Conservation (phyloP, 2,888 invertebrate species). For the Reticulitermes lucifugus region DNA sequence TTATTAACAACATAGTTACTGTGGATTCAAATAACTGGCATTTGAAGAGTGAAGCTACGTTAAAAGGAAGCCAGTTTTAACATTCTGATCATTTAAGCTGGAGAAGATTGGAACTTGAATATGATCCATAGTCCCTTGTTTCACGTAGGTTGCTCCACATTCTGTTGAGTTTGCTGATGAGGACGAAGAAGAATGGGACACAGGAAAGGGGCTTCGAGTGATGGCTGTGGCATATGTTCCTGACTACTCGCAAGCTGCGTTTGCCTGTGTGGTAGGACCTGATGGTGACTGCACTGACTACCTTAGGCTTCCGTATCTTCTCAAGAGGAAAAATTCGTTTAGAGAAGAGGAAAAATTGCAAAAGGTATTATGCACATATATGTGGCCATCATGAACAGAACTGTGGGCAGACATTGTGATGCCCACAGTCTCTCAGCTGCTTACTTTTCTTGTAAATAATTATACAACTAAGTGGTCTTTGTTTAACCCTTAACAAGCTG, state of each 20-base stretch:
- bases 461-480: no score
- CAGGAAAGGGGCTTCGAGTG: conserved; percentile 83
- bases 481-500: no score
- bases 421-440: no score
- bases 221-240: conserved; percentile 91
- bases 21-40: no score
- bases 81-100: background rate
- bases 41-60: no score
- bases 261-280: conserved; percentile 86
- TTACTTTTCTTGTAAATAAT: no score
- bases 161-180: conserved; percentile 79
- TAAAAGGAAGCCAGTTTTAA: no score
- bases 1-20: no score
- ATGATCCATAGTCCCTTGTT: background rate
- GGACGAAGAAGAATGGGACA: conserved; percentile 93
- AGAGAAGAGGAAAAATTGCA: conserved; percentile 74
- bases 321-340: conserved; percentile 83
- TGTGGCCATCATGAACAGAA: no score
- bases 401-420: no score
- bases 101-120: background rate
- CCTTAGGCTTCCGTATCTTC: conserved; percentile 85
- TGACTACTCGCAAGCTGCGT: conserved; percentile 86
- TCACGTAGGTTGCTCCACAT: conserved; percentile 80
- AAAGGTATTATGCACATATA: conserved; percentile 62
- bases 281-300: conserved; percentile 95